Percentiles rank a stretch among this genome's conserved stretches.
Conservation (phyloP, 2,888 invertebrate species). For the Yponomeuta evonymella region DNA sequence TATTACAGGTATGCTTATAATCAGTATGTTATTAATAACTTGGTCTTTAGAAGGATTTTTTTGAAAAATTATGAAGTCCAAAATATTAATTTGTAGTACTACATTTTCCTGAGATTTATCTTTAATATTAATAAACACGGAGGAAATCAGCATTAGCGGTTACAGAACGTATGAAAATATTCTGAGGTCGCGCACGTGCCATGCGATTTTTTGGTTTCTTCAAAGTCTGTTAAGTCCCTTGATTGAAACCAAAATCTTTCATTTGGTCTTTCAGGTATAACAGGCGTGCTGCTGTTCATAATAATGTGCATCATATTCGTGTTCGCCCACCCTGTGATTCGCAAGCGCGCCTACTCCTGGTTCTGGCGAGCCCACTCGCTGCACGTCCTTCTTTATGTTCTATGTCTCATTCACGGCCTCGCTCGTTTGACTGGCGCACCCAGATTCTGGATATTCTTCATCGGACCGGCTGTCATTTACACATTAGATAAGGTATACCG, state of each 20-base stretch:
- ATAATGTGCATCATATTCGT: slow-evolving; percentile 97
- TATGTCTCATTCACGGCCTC: slow-evolving; percentile 92
- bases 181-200: too few relatives aligned
- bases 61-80: too few relatives aligned
- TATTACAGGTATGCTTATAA: slow-evolving; percentile 81
- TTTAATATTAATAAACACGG: too few relatives aligned
- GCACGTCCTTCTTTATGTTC: slow-evolving; percentile 88
- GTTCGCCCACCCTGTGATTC: slow-evolving; percentile 95
- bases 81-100: too few relatives aligned
- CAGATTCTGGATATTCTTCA: slow-evolving; percentile 95
- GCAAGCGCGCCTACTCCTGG: slow-evolving; percentile 95
- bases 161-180: too few relatives aligned
- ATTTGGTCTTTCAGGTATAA: slow-evolving; percentile 78
- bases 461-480: slow-evolving; percentile 93
- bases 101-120: too few relatives aligned
- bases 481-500: slow-evolving; percentile 86
- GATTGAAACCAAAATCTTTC: background rate
- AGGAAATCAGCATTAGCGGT: too few relatives aligned
- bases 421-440: slow-evolving; percentile 94
- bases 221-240: too few relatives aligned
- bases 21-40: background rate
- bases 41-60: too few relatives aligned
- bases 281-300: slow-evolving; percentile 90
- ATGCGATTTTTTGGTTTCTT: too few relatives aligned
- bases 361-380: slow-evolving; percentile 96